Evolutionary conservation across 2,113 vertebrate genomes (phyloP).

Genomic region (Cynocephalus volans): DNA sequence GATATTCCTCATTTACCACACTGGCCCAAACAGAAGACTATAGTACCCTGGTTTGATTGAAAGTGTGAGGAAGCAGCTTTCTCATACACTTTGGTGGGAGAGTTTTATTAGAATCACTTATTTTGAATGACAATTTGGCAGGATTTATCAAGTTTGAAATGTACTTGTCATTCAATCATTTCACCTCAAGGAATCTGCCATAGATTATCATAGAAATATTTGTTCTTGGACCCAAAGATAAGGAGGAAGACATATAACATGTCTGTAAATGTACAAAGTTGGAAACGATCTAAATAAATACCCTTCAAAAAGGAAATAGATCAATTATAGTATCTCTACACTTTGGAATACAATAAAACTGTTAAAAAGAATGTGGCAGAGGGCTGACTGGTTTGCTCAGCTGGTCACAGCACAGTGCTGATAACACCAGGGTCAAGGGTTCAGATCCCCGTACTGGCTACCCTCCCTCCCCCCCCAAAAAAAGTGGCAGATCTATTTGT

Average conservation of each 20-base stretch:
- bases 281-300: background rate
- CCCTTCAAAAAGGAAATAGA: background rate
- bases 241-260: background rate
- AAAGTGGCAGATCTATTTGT: background rate
- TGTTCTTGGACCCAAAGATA: background rate
- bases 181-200: background rate
- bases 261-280: background rate
- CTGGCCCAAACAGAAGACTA: background rate
- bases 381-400: too few species aligned
- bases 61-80: background rate
- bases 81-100: background rate
- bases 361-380: background rate
- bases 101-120: background rate
- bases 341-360: background rate
- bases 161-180: constrained; percentile 7
- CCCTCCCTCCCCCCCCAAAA: background rate
- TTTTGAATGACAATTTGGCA: background rate
- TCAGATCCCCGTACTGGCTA: too few species aligned
- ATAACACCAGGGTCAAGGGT: too few species aligned
- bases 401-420: too few species aligned
- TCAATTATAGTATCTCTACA: background rate
- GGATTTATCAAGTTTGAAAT: background rate
- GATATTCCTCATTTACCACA: background rate
- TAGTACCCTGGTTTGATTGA: background rate
- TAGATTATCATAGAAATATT: background rate